These are phyloP conservation scores for Tenualosa ilisha DNA, from an alignment of 2,797 vertebrate species.

Conservation along the genomic window DNA sequence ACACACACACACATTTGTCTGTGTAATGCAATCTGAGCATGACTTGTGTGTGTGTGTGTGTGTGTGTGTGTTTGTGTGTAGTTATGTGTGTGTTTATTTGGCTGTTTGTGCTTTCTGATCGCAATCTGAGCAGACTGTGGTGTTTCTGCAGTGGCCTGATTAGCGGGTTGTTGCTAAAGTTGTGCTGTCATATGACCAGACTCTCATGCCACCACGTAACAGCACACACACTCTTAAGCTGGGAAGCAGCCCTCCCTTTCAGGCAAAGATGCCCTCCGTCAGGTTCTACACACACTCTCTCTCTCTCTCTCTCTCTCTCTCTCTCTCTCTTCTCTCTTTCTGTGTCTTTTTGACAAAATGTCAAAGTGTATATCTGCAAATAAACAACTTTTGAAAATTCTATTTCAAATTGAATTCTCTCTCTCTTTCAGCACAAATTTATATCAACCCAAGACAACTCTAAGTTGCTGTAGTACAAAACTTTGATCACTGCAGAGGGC, in stretches of 20 bases:
- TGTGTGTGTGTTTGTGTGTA: neutral
- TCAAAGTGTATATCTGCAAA: too few relatives aligned
- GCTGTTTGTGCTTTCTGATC: neutral
- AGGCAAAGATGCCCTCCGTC: neutral
- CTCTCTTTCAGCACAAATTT: neutral
- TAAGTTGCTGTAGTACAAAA: neutral
- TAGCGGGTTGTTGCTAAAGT: constrained; percentile 2
- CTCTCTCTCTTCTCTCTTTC: neutral
- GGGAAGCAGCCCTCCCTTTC: neutral
- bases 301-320: neutral
- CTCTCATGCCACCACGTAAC: neutral
- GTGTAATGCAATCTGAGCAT: neutral
- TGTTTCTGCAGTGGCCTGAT: neutral
- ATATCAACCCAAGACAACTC: neutral
- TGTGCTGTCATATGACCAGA: neutral
- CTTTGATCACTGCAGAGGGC: neutral
- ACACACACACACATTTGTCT: neutral
- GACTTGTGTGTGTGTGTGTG: neutral
- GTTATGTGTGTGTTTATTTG: neutral
- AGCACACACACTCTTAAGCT: neutral
- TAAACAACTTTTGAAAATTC: too few relatives aligned
- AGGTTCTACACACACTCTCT: neutral
- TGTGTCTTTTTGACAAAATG: too few relatives aligned
- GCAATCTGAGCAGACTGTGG: neutral
- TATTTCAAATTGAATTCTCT: too few relatives aligned